Evolutionary conservation across 2,113 vertebrate species (phyloP).

Genomic region (Halcyon senegalensis): DNA sequence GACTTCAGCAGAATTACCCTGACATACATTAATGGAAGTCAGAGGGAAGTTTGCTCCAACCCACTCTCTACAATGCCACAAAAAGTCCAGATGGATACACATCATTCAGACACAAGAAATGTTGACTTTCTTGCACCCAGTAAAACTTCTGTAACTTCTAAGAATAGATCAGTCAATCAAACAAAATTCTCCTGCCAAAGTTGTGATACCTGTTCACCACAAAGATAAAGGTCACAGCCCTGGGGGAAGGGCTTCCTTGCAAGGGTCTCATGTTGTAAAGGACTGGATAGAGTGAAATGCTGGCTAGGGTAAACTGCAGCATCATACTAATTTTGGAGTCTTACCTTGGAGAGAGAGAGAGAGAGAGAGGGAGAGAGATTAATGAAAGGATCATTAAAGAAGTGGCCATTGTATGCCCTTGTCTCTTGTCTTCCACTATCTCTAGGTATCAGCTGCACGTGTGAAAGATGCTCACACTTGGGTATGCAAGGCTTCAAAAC

Average conservation of each 20-base stretch:
- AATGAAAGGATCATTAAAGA: background rate
- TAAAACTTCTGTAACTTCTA: background rate
- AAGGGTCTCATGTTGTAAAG: background rate
- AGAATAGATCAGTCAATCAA: conserved; percentile 1
- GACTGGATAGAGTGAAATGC: background rate
- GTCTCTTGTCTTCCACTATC: background rate
- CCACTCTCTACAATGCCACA: background rate
- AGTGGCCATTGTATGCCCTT: background rate
- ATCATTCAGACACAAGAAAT: background rate
- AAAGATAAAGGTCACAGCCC: background rate
- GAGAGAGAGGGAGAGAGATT: background rate
- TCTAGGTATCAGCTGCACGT: background rate
- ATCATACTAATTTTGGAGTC: background rate
- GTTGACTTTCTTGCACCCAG: background rate
- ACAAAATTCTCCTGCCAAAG: background rate
- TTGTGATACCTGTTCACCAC: background rate
- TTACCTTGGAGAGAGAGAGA: background rate
- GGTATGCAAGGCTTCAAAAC: background rate
- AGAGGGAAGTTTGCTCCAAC: background rate
- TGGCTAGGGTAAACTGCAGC: background rate
- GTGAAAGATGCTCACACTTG: background rate
- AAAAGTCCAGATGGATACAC: background rate
- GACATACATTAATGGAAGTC: background rate
- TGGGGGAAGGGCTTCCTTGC: background rate
- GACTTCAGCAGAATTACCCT: background rate